Percentiles rank a stretch among this genome's conserved stretches.
These are phyloP conservation scores for Microchrysa polita DNA, from an alignment of 2,888 invertebrate species.

Conservation along the genomic window DNA sequence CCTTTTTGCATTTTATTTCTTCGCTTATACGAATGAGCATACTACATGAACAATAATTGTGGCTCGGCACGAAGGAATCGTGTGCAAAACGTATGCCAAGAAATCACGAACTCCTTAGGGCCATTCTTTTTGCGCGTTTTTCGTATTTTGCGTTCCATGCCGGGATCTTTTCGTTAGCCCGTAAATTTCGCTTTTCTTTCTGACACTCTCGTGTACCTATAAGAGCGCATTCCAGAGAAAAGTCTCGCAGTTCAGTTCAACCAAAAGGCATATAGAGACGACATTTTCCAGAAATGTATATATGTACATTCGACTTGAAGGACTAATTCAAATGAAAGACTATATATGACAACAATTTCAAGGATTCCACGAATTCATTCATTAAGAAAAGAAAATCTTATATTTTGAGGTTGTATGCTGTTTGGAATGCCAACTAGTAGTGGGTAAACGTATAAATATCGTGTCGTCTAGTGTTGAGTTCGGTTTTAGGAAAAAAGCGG, in stretches of 20 bases:
- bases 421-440: neutral
- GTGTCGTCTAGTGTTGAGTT: neutral
- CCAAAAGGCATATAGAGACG: no score
- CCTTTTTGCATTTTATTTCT: no score
- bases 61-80: neutral
- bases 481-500: neutral
- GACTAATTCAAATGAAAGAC: slow-evolving; percentile 32
- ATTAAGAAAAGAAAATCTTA: slow-evolving; percentile 42
- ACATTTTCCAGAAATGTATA: neutral
- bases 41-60: neutral
- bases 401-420: slow-evolving; percentile 33
- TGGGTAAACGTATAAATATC: neutral
- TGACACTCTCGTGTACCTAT: neutral
- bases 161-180: neutral
- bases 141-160: no score
- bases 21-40: no score
- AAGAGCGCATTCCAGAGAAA: neutral
- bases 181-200: slow-evolving; percentile 17
- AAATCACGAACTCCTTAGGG: neutral
- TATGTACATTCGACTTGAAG: neutral
- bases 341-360: slow-evolving; percentile 21
- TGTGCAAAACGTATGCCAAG: neutral
- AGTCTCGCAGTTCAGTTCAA: neutral
- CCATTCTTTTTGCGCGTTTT: neutral
- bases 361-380: slow-evolving; percentile 22